Evolutionary conservation across 2,797 vertebrate genomes (phyloP), one percentile per base, ranked within the genome.

Genomic region (Antrozous pallidus): DNA sequence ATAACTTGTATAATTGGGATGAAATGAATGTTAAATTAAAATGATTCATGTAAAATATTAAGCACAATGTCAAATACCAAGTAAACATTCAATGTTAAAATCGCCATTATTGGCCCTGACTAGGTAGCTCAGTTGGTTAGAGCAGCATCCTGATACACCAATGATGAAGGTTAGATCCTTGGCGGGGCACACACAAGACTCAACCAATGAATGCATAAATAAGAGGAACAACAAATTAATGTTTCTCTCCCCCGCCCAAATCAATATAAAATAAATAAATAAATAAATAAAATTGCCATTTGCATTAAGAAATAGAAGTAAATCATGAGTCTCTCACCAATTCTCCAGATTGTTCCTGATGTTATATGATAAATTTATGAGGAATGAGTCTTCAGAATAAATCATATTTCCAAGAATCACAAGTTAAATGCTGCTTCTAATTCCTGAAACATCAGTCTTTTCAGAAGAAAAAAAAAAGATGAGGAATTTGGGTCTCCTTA

Each of bases 401-500:
- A 90, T n/a, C 36, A 28, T 36, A 80, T 47, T 92, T 71, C 28
- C 40, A 80, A 42, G 31, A 93, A 81, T 81, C 22, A 13, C 22
- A 95, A 51, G 3, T 78, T 81, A 93, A 83, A 93, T 18, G 16
- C 24, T 81, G 10, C 33, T 90, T 93, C 61, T 82, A 67, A 67
- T 73, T 92, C 28, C n/a, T 74, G 5, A 94, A 75, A 36, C 33
- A 65, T 73, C 26, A 67, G 20, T 58, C 81, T 90, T 79, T 74
- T 91, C 24, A 88, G 54, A 96, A 96, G 26, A 22, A 54, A 92
- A 54, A 47, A 11, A 95, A 82, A 31, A 93, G 45, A 61, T 58
- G 22, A 71, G 58, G 20, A 6, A 26, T 70, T 84, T 11, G 63
- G 38, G n/a, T 5, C 33, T 92, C 5, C 38, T 54, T 88, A 56